Conservation (phyloP, 1,140 invertebrate species). For the Drosophila grimshawi region DNA sequence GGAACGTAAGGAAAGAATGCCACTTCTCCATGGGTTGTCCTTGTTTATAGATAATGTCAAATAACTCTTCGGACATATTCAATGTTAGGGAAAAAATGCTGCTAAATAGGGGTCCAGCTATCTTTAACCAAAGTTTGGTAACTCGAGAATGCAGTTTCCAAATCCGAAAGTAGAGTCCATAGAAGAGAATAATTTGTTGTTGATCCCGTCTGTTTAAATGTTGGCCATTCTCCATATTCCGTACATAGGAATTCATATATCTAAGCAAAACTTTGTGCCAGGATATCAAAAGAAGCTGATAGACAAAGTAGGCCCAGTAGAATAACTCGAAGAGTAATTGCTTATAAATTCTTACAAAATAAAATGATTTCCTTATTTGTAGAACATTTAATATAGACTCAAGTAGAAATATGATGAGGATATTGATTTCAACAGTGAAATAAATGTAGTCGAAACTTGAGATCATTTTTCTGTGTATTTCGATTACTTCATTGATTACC, state of each 20-base stretch:
- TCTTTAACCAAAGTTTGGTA: background rate
- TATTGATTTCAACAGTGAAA: too few relatives aligned
- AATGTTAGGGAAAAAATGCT: background rate
- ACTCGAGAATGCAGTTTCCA: background rate
- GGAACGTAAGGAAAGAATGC: background rate
- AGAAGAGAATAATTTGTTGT: background rate
- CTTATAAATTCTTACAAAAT: background rate
- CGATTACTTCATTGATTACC: too few relatives aligned
- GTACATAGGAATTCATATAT: background rate
- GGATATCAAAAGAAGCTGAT: background rate
- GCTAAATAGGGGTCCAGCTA: background rate
- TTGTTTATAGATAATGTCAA: background rate
- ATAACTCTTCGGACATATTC: background rate
- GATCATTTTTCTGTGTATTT: too few relatives aligned
- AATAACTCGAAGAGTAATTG: background rate
- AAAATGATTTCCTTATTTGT: too few relatives aligned
- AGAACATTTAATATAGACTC: too few relatives aligned
- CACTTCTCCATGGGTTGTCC: background rate
- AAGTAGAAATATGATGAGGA: too few relatives aligned
- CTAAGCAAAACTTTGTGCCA: background rate
- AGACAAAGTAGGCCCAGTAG: conserved; percentile 3
- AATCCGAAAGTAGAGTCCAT: conserved; percentile 3
- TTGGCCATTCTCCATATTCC: background rate
- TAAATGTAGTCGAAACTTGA: too few relatives aligned
- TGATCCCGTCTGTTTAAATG: background rate